Evolutionary conservation across 2,888 invertebrate species (phyloP).

Genomic region (Callinectes sapidus): DNA sequence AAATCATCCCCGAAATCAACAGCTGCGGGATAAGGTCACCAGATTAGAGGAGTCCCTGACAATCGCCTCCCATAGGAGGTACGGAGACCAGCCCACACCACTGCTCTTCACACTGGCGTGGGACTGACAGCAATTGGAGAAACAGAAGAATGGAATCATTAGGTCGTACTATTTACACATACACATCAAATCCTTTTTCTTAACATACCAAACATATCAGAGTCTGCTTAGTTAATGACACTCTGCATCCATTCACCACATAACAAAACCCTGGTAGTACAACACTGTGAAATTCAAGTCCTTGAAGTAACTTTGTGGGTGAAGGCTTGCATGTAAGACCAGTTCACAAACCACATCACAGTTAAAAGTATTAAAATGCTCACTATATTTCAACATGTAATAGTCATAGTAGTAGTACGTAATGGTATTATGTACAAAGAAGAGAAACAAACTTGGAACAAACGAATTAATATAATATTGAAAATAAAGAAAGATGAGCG

Average conservation of each 20-base stretch:
- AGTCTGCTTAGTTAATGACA: not conserved
- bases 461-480: not conserved
- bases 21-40: conserved; percentile 13
- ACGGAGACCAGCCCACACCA: not conserved
- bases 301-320: not conserved
- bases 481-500: not conserved
- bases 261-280: not conserved
- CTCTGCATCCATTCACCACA: not conserved
- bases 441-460: conserved; percentile 3
- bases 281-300: not conserved
- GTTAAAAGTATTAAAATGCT: conserved; percentile 5
- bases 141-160: not conserved
- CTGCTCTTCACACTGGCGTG: not conserved
- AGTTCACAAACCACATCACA: not conserved
- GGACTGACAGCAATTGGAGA: conserved; percentile 10
- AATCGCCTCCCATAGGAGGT: conserved; percentile 5
- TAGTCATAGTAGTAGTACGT: not conserved
- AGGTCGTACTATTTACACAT: not conserved
- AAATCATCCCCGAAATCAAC: not conserved
- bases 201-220: not conserved
- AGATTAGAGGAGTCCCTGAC: not conserved
- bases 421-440: conserved; percentile 24
- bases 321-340: not conserved
- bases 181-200: not conserved
- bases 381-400: not conserved